These are phyloP conservation scores for Hydrotaea diabolus DNA, from an alignment of 2,888 invertebrate genomes.

Conservation along the genomic window DNA sequence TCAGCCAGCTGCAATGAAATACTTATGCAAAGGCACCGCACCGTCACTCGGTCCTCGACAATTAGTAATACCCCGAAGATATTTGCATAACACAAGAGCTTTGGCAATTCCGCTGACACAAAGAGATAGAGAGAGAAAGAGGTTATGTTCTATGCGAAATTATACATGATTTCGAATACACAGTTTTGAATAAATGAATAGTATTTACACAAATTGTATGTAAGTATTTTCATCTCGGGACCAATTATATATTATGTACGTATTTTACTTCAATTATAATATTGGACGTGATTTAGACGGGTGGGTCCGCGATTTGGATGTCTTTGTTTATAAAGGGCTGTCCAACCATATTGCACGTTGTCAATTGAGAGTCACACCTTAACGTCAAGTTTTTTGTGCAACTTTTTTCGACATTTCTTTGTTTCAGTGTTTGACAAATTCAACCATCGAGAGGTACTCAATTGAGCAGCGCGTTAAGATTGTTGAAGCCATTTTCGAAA, in stretches of 20 bases:
- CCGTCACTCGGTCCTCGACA: slow-evolving; percentile 9
- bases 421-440: too few relatives aligned
- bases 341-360: too few relatives aligned
- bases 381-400: too few relatives aligned
- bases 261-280: too few relatives aligned
- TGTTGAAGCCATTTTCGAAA: too few relatives aligned
- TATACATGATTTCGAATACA: slow-evolving; percentile 5
- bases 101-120: neutral
- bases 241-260: neutral
- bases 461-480: too few relatives aligned
- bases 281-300: too few relatives aligned
- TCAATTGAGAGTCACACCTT: too few relatives aligned
- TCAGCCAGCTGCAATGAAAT: neutral
- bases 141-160: neutral
- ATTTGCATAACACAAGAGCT: slow-evolving; percentile 45
- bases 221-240: neutral
- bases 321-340: too few relatives aligned
- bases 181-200: slow-evolving; percentile 9
- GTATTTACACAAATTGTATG: neutral
- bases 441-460: too few relatives aligned
- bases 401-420: too few relatives aligned
- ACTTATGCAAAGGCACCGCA: neutral
- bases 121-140: neutral
- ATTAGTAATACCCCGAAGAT: slow-evolving; percentile 57
- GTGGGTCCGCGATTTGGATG: too few relatives aligned